phyloP scores from a whole-genome alignment of 2,113 vertebrate species.

The Chrysochloris asiatica region DNA sequence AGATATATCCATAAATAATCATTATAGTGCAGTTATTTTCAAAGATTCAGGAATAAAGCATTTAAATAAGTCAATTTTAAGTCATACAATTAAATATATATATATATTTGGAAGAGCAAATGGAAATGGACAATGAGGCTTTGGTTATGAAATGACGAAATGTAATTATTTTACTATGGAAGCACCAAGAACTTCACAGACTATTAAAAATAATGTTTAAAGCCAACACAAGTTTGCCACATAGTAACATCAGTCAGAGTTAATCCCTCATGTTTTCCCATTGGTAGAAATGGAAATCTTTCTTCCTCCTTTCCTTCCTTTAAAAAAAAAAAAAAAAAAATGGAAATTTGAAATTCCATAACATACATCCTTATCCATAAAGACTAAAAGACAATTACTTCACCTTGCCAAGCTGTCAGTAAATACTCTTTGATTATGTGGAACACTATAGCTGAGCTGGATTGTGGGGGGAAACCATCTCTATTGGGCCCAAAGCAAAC shows the following conservation, averaged over 20 bases:
- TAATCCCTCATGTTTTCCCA: background rate
- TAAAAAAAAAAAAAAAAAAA: background rate
- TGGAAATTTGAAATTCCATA: background rate
- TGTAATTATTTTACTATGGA: background rate
- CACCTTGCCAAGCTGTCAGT: background rate
- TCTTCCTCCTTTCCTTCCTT: background rate
- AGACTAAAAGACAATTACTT: conserved; percentile 12
- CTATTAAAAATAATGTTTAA: background rate
- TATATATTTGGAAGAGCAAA: background rate
- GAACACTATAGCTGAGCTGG: background rate
- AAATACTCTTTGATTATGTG: background rate
- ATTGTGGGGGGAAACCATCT: background rate
- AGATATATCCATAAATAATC: background rate
- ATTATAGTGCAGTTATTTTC: background rate
- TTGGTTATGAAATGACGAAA: background rate
- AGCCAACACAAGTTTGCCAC: background rate
- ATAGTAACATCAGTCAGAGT: background rate
- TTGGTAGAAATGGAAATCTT: background rate
- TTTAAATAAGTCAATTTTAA: no score
- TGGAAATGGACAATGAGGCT: background rate
- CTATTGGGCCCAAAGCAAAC: background rate
- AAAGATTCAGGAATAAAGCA: background rate
- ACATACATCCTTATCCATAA: background rate
- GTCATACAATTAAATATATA: no score
- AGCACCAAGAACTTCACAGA: background rate